Evolutionary conservation across 2,888 invertebrate genomes (phyloP).

Genomic region (Eristalis arbustorum): DNA sequence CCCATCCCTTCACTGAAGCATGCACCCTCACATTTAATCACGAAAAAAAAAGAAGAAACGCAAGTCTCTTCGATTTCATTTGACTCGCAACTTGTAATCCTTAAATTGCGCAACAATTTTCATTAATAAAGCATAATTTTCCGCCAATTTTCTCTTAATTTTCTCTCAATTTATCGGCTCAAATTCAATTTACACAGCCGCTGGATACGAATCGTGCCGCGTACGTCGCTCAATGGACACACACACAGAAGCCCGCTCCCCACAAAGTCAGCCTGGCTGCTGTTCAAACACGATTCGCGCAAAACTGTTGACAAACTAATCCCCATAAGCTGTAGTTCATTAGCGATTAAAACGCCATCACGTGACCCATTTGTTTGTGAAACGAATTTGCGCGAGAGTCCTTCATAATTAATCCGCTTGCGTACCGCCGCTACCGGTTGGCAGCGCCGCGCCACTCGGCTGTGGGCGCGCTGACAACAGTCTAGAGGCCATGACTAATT

Average conservation of each 20-base stretch:
- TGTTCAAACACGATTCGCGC: constrained; percentile 20
- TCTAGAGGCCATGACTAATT: constrained; percentile 25
- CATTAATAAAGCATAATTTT: constrained; percentile 28
- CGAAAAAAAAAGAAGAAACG: neutral
- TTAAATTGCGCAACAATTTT: constrained; percentile 29
- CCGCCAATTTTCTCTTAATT: constrained; percentile 24
- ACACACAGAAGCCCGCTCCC: neutral
- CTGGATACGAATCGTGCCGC: neutral
- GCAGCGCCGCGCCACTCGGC: neutral
- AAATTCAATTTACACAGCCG: constrained; percentile 41
- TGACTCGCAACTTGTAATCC: neutral
- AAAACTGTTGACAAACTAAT: constrained; percentile 64
- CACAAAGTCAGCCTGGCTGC: neutral
- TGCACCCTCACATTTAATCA: too few species aligned
- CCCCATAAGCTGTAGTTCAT: constrained; percentile 54
- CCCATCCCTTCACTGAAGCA: too few species aligned
- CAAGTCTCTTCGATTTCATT: neutral
- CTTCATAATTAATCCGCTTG: constrained; percentile 51
- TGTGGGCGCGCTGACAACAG: neutral
- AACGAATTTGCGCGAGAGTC: constrained; percentile 42
- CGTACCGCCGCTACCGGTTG: neutral
- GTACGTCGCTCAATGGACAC: constrained; percentile 21
- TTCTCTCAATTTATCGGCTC: constrained; percentile 31
- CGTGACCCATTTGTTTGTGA: constrained; percentile 38
- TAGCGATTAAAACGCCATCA: constrained; percentile 59